These are phyloP conservation scores for Stylophora pistillata DNA, from an alignment of 64 coral and sea anemone species.

Conservation along the genomic window DNA sequence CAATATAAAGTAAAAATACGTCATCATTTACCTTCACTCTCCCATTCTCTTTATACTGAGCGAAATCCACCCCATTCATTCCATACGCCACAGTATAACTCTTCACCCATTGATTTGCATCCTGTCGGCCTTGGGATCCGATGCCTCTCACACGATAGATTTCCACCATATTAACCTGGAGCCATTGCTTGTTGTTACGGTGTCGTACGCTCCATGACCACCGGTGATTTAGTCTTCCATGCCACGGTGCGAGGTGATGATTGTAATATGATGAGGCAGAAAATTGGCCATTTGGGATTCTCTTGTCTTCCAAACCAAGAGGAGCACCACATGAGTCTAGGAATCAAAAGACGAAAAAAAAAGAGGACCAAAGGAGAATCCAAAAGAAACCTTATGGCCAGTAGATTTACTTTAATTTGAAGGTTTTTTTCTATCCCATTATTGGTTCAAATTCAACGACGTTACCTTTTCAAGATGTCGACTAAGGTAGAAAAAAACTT, in stretches of 20 bases:
- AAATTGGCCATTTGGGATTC: conserved; percentile 42
- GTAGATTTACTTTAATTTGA: too few species aligned
- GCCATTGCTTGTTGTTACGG: conserved; percentile 52
- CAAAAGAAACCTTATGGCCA: too few species aligned
- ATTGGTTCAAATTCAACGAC: too few species aligned
- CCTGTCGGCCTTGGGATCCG: conserved; percentile 58
- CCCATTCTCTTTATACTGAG: conserved; percentile 41
- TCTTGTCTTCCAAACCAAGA: conserved; percentile 56
- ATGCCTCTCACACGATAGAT: conserved; percentile 38
- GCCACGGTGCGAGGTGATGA: conserved; percentile 28
- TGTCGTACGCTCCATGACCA: conserved; percentile 56
- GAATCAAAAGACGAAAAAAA: too few species aligned
- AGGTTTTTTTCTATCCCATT: too few species aligned
- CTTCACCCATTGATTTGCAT: conserved; percentile 67
- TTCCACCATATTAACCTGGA: conserved; percentile 54
- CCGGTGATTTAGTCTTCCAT: conserved; percentile 55
- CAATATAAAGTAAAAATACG: neutral
- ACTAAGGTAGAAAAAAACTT: too few species aligned
- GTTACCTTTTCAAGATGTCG: too few species aligned
- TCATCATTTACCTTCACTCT: conserved; percentile 33
- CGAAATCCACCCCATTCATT: conserved; percentile 30
- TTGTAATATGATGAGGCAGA: conserved; percentile 55
- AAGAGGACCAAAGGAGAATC: too few species aligned
- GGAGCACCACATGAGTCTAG: conserved; percentile 50
- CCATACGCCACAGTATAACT: conserved; percentile 44